Evolutionary conservation across 2,113 vertebrate genomes (phyloP).

Genomic region (Phyllopteryx taeniolatus): DNA sequence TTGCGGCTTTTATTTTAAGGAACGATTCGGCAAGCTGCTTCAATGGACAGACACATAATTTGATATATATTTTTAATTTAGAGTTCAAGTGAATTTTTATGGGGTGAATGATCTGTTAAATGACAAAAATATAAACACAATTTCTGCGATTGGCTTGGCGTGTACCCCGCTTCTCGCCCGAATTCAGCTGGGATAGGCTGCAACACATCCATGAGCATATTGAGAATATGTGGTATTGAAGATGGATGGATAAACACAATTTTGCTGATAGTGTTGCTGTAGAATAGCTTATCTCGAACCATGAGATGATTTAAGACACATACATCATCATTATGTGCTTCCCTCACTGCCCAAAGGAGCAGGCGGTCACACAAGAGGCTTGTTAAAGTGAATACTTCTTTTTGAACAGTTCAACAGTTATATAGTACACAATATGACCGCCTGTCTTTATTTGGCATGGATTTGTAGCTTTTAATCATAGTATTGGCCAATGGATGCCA

Average conservation of each 20-base stretch:
- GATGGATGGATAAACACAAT: not conserved
- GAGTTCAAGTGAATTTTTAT: not conserved
- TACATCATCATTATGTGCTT: slow-evolving; percentile 10
- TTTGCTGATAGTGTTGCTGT: not conserved
- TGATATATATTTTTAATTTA: not conserved
- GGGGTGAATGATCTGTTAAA: not conserved
- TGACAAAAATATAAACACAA: not conserved
- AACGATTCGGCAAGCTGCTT: no score
- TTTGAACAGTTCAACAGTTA: not conserved
- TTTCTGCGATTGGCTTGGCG: not conserved
- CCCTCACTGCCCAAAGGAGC: not conserved
- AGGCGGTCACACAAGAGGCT: not conserved
- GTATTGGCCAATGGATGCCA: slow-evolving; percentile 18
- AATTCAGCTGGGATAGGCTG: no score
- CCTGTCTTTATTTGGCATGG: not conserved
- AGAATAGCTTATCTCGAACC: slow-evolving; percentile 4
- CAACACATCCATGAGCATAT: no score
- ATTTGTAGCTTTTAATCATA: slow-evolving; percentile 11
- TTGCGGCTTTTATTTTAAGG: not conserved
- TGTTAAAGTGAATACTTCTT: not conserved
- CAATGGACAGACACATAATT: not conserved
- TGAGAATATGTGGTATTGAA: no score
- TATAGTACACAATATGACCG: not conserved
- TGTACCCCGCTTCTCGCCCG: no score
- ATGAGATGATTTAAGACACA: slow-evolving; percentile 5